Conservation (phyloP, 1,140 invertebrate genomes). For the Helicoverpa zea region DNA sequence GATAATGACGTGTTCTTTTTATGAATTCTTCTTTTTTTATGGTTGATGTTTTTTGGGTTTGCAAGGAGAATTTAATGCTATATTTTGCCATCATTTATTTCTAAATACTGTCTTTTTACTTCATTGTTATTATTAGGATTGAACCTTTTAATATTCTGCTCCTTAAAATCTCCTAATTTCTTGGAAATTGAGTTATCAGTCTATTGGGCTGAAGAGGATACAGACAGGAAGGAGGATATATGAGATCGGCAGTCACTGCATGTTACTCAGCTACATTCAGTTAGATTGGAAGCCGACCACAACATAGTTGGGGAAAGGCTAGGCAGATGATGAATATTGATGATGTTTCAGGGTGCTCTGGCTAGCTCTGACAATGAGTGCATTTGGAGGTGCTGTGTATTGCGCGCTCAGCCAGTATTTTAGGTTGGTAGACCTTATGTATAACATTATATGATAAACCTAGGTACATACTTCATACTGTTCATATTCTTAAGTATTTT, state of each 20-base stretch:
- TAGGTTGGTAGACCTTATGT: not conserved
- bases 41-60: not conserved
- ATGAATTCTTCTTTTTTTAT: slow-evolving; percentile 47
- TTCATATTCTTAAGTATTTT: no score
- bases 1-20: slow-evolving; percentile 51
- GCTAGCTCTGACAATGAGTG: slow-evolving; percentile 69
- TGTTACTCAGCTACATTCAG: no score
- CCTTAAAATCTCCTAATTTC: no score
- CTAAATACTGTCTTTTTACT: not conserved
- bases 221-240: no score
- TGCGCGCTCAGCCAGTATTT: slow-evolving; percentile 73
- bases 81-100: not conserved
- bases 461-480: no score
- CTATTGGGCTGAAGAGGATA: not conserved
- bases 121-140: no score
- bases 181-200: not conserved
- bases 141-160: no score
- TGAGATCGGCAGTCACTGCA: no score
- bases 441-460: no score
- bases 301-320: no score
- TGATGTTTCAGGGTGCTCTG: slow-evolving; percentile 70
- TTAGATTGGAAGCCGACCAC: no score
- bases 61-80: not conserved
- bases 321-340: not conserved
- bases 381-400: slow-evolving; percentile 70